phyloP scores from a whole-genome alignment of 2,113 vertebrate genomes.

The Macaca mulatta region DNA sequence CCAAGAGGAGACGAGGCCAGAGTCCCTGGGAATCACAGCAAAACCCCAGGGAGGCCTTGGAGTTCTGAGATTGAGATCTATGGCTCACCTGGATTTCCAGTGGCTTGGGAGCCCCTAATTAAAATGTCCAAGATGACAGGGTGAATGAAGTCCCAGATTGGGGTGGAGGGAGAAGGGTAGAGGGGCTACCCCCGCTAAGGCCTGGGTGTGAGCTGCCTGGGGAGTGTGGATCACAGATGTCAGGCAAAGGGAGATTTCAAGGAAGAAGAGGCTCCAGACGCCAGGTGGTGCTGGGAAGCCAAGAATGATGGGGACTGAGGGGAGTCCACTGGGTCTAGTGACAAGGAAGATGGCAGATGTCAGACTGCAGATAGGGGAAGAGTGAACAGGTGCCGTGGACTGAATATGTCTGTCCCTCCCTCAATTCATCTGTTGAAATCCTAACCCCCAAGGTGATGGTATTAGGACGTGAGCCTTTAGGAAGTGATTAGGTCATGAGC shows the following conservation, averaged over 20 bases:
- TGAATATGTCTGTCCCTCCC: background rate
- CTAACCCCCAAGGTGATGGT: background rate
- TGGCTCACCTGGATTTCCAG: background rate
- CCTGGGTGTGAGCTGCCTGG: background rate
- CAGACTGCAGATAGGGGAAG: background rate
- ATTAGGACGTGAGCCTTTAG: background rate
- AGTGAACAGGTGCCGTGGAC: no score
- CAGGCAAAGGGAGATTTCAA: background rate
- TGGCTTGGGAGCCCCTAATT: background rate
- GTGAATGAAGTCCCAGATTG: background rate
- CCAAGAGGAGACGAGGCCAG: background rate
- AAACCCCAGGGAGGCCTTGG: background rate
- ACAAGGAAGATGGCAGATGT: background rate
- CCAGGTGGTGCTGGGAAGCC: background rate
- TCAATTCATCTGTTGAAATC: background rate
- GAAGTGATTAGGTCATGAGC: background rate
- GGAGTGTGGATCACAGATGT: no score
- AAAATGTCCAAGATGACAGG: background rate
- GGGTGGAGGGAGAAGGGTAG: background rate
- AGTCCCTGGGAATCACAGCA: background rate
- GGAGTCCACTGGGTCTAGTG: no score
- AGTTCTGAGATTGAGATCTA: background rate
- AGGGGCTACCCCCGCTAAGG: background rate
- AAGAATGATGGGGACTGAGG: background rate
- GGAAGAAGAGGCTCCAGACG: background rate